Percentiles rank a stretch among this genome's conserved stretches.
phyloP scores from a whole-genome alignment of 1,140 invertebrate species.

The Zaprionus vittiger region DNA sequence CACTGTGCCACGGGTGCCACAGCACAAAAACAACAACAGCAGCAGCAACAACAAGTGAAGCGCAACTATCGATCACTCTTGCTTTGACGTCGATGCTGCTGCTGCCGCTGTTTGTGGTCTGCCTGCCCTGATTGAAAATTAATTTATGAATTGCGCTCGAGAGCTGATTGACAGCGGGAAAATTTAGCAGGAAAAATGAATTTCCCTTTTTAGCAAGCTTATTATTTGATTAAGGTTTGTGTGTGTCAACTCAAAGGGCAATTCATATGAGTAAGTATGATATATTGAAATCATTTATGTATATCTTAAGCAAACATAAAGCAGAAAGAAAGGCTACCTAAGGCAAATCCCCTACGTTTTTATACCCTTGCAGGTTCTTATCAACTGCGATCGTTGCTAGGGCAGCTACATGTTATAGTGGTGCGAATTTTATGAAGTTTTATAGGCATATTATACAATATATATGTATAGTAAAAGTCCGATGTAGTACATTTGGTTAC shows the following conservation, averaged over 20 bases:
- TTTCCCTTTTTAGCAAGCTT: not conserved
- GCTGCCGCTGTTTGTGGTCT: not conserved
- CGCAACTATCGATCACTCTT: not conserved
- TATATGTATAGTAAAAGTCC: no score
- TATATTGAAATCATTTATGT: no score
- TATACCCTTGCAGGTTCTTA: no score
- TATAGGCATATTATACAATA: no score
- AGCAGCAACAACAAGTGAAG: not conserved
- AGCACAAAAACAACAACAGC: not conserved
- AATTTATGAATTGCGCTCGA: not conserved
- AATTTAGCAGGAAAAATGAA: not conserved
- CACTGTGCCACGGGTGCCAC: not conserved
- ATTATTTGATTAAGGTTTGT: not conserved
- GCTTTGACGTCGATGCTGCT: not conserved
- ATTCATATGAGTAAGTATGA: not conserved
- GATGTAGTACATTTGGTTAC: no score
- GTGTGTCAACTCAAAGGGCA: not conserved
- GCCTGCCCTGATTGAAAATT: not conserved
- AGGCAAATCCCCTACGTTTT: no score
- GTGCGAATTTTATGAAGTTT: no score
- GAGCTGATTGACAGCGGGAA: not conserved
- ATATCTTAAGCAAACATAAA: no score
- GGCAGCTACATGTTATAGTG: no score
- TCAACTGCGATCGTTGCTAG: no score
- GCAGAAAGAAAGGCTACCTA: no score